Base-by-base conservation (phyloP, 2,888 invertebrate genomes). In the Lepas anatifera region DNA sequence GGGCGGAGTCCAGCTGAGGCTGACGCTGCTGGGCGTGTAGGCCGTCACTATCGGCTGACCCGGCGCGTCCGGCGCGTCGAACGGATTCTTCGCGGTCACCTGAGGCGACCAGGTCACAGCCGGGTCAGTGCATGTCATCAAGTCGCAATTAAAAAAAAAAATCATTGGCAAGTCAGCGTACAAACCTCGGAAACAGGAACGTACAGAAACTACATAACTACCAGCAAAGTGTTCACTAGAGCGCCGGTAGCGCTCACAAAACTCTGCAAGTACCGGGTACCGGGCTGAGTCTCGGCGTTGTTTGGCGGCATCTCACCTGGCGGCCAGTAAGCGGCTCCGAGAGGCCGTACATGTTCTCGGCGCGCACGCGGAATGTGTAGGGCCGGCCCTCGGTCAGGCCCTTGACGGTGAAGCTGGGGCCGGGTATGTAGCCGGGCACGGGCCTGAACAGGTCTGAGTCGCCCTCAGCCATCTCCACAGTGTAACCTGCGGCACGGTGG, bases 311-410 rank as follows among this genome's bases (percentile, higher is more conserved):
- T n/a, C 32, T 58, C 13, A 58, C 58, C 58, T 58, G 16, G 2
- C 13, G 91, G 76, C 95, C 93, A 76, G 94, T 93, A 71, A 96
- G 82, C 0, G 97, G 94, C 75, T 97, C 96, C 7, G 97, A 95
- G 0, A 94, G 86, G 48, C 99, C 99, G 78, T 95, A 96, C 75
- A 96, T 88, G 79, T 98, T 99, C 81, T 98, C 98, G 29, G 99
- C 98, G 70, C 91, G 87, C 35, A 98, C 95, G 73, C 98, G 87
- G 85, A 99, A 97, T 27, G 92, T 85, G 80, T 96, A 97, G 74
- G 77, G 77, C 81, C 91, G 93, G 76, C 95, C 95, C 83, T 97
- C 95, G 18, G 88, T 89, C 67, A 99, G 85, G 35, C 74, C 92
- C 79, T 94, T 92, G 29, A 93, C 95, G 25, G 89, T 92, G 80